phyloP scores from a whole-genome alignment of 2,113 vertebrate species.

The Oncorhynchus clarkii region DNA sequence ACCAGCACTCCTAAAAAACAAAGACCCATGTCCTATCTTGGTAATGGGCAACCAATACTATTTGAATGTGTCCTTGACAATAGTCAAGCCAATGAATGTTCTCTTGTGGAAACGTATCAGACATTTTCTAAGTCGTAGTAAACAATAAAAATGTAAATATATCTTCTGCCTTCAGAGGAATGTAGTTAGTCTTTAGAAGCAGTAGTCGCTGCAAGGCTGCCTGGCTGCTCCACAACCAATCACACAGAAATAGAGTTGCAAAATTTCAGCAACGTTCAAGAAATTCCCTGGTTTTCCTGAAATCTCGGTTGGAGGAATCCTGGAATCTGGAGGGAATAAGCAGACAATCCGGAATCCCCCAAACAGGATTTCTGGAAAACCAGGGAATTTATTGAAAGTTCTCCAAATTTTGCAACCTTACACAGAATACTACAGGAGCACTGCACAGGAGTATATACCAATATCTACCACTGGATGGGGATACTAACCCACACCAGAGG shows the following conservation, averaged over 20 bases:
- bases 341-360: no score
- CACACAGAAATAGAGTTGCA: no score
- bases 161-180: neutral
- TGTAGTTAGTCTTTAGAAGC: neutral
- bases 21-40: neutral
- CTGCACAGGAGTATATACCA: neutral
- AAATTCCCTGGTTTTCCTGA: no score
- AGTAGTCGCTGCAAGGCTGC: neutral
- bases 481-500: no score
- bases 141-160: neutral
- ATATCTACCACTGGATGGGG: neutral
- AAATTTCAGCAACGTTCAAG: no score
- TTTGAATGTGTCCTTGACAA: neutral
- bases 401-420: no score
- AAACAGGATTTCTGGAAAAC: no score
- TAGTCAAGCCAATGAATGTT: neutral
- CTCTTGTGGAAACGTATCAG: neutral
- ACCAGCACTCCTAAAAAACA: neutral
- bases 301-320: no score
- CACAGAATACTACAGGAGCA: neutral
- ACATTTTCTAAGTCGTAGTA: neutral
- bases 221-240: neutral
- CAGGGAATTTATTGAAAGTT: no score
- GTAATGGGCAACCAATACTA: neutral
- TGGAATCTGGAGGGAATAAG: no score